Base-by-base conservation (phyloP, 2,888 invertebrate genomes). In the Agriopis aurantiaria region DNA sequence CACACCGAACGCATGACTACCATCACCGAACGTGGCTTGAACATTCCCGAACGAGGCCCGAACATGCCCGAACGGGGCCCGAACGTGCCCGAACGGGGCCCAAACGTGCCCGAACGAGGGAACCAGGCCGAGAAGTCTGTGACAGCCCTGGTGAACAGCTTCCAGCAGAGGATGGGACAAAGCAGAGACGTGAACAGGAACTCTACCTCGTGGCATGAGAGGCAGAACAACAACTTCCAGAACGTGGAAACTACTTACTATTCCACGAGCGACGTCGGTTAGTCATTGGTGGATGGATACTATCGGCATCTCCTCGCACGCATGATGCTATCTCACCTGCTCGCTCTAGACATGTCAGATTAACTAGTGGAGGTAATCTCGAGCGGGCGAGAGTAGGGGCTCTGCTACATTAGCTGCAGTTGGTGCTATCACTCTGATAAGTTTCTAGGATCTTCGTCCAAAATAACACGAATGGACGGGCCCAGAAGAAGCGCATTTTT, bases 221-320 rank as follows among this genome's bases (percentile, higher is more conserved):
- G 82, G 0, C 82, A 82, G 71, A 89, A 88, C 73, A 89, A 90
- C 72, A 90, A 91, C 69, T 90, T 89, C 85, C 90, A 89, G 75
- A 85, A 77, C 53, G 87, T 86, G 59, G 91, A 91, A 72, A 88
- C 92, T 0, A 89, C 93, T 12, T 91, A 92, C 81, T 94, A 94
- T 77, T 83, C 91, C 4, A 86, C 92, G 45, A 88, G 88, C 77
- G 94, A 94, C 65, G 87, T 89, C 69, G 94, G 94, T 94, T 85
- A 93, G 94, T 92, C 12, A 56, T 68, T 75, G 69, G 56, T 65
- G 46, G 66, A 51, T 57, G 68, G 71, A 66, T 60, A 33, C 8
- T 43, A 8, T 55, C 14, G 40, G 55, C 7, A 33, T 5, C 33
- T 33, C 3, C 33, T 33, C 33, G 33, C 33, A 33, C 33, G 33